Evolutionary conservation across 2,888 invertebrate genomes (phyloP).

Genomic region (Amblyjoppa proteus): DNA sequence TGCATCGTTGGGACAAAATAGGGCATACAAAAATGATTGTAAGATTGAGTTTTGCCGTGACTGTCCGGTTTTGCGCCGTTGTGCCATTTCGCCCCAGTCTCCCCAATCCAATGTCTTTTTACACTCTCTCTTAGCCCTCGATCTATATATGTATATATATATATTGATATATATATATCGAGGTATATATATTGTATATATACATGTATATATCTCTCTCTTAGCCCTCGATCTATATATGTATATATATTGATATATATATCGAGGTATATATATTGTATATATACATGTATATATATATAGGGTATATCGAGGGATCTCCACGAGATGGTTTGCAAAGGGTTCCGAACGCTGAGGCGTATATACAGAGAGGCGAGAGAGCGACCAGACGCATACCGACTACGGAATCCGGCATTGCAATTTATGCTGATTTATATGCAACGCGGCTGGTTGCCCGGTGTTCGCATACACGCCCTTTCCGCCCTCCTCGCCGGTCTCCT

Average conservation of each 20-base stretch:
- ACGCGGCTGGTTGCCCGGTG: slow-evolving; percentile 70
- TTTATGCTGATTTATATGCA: slow-evolving; percentile 84
- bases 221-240: neutral
- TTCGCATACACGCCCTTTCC: slow-evolving; percentile 63
- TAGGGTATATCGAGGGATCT: neutral
- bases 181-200: neutral
- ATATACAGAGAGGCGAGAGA: slow-evolving; percentile 29
- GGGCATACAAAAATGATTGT: too few species aligned
- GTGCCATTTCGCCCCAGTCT: too few species aligned
- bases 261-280: neutral
- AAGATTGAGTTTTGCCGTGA: too few species aligned
- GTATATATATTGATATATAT: too few species aligned
- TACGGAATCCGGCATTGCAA: slow-evolving; percentile 81
- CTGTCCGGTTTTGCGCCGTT: too few species aligned
- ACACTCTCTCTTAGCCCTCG: neutral
- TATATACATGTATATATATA: slow-evolving; percentile 9
- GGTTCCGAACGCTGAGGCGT: neutral
- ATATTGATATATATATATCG: neutral
- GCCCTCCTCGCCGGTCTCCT: slow-evolving; percentile 25
- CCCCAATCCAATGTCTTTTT: too few species aligned
- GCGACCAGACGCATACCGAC: slow-evolving; percentile 76
- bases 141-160: neutral
- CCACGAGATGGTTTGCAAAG: slow-evolving; percentile 33
- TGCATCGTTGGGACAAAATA: too few species aligned
- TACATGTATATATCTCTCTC: neutral